Evolutionary conservation across 2,888 invertebrate species (phyloP), one percentile per base, ranked within the genome.

Genomic region (Tenthredo amoena): DNA sequence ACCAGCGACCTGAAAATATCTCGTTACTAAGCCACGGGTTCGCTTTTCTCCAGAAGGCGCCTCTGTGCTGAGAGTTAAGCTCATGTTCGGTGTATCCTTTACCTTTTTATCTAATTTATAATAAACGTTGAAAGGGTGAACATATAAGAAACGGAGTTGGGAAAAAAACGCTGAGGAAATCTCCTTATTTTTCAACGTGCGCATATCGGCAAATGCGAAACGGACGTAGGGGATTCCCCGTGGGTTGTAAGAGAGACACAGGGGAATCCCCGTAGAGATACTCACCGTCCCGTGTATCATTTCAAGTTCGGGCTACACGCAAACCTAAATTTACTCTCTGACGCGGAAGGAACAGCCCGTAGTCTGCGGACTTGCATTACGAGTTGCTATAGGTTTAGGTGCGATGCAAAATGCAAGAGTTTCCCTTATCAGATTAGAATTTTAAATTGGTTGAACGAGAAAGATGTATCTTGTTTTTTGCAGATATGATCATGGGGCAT

Each of bases 351-450:
- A 26, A 50, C 26, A 34, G 9, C 7, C 76, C 3, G 31, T 31
- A 7, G 31, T 31, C 18, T 50, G 55, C 31, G 31, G 31, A 31
- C n/a, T 74, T 15, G 72, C 43, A 43, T 43, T 43, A 43, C 43
- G 40, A 74, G 72, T 21, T 74, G 43, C 26, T 40, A 43, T 74
- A 74, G 21, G 43, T 43, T 74, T 12, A 43, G 40, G 40, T 74
- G 43, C 72, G 37, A 21, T n/a, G 37, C 37, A 43, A 43, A 43
- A 74, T 43, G 72, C 43, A 43, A n/a, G 40, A 43, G 26, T 43
- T 74, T 74, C 72, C 43, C 15, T 74, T 74, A 74, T 74, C 72
- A 31, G 34, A 77, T 77, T 77, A 26, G 55, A 77, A 77, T 77
- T 74, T 74, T 74, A 26, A 74, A 74, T 40, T 43, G 26, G 21